Evolutionary conservation across 2,888 invertebrate genomes (phyloP).

Genomic region (Dioctria rufipes): DNA sequence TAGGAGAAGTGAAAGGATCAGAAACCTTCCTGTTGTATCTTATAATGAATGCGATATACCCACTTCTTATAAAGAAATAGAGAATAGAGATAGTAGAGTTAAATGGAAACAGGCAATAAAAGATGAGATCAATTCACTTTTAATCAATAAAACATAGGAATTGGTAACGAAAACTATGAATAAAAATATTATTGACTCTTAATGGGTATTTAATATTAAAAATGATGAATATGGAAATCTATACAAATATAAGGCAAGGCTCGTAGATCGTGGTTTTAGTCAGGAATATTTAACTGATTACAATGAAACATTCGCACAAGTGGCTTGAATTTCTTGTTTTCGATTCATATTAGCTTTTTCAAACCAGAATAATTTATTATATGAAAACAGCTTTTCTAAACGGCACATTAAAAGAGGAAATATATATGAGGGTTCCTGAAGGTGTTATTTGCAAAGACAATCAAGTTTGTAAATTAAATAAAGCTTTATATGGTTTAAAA

Average conservation of each 20-base stretch:
- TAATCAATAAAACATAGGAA: slow-evolving; percentile 60
- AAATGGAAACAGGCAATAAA: slow-evolving; percentile 60
- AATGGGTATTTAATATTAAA: slow-evolving; percentile 61
- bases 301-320: slow-evolving; percentile 58
- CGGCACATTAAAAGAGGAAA: slow-evolving; percentile 59
- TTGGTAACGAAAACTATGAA: slow-evolving; percentile 57
- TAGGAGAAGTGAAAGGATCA: slow-evolving; percentile 47
- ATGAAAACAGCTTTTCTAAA: slow-evolving; percentile 59
- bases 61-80: slow-evolving; percentile 58
- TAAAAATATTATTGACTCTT: slow-evolving; percentile 60
- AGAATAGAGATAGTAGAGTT: slow-evolving; percentile 57
- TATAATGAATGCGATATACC: slow-evolving; percentile 30
- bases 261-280: slow-evolving; percentile 57
- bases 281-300: slow-evolving; percentile 58
- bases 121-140: slow-evolving; percentile 60
- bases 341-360: slow-evolving; percentile 58
- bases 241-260: slow-evolving; percentile 58
- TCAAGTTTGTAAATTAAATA: slow-evolving; percentile 58
- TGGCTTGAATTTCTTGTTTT: slow-evolving; percentile 58
- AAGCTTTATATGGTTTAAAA: slow-evolving; percentile 58
- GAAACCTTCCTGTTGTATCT: slow-evolving; percentile 29
- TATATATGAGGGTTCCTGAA: slow-evolving; percentile 58
- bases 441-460: slow-evolving; percentile 49
- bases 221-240: slow-evolving; percentile 55
- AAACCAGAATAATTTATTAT: slow-evolving; percentile 57